Evolutionary conservation across 2,888 invertebrate species (phyloP), one percentile per base, ranked within the genome.

Genomic region (Leptothorax acervorum): DNA sequence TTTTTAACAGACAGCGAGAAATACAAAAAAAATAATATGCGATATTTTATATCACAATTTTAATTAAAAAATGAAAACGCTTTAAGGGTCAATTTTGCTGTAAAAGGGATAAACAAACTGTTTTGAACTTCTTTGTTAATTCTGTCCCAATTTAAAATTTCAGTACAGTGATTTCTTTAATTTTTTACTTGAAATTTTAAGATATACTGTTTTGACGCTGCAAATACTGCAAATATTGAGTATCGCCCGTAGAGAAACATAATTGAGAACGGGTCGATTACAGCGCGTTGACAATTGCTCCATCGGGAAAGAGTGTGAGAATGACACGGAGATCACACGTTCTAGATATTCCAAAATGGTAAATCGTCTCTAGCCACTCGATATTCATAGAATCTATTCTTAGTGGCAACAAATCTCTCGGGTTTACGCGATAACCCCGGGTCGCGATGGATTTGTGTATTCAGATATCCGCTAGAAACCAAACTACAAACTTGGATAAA

Each of bases 401-500:
- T 73, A 73, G 65, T 42, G 73, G 71, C 60, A 82, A 84, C 84
- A 84, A 84, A 73, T 66, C 66, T 73, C 45, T 23, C 12, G 31
- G n/a, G 81, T 63, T 55, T 84, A 60, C 15, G 18, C 57, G 63
- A 84, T 84, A 81, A 73, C 73, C 66, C 4, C 15, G 42, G 23
- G 45, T 31, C 51, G 53, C 42, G 53, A 45, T 15, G 70, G 53
- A 53, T 39, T 70, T 60, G 66, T 75, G 85, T 57, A 84, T 76
- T 84, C 78, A 68, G 79, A 84, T 79, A 70, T 84, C 51, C 68
- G 70, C n/a, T 71, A 42, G 39, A 76, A 83, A 55, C 63, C 78
- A 53, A 73, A 62, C 55, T 83, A 63, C 84, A 85, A 85, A 85
- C 84, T 85, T 75, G 51, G 84, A 70, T 75, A 84, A 85, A 85